These are phyloP conservation scores for Anolis apletophallus DNA, from an alignment of 2,797 vertebrate genomes.

Conservation along the genomic window DNA sequence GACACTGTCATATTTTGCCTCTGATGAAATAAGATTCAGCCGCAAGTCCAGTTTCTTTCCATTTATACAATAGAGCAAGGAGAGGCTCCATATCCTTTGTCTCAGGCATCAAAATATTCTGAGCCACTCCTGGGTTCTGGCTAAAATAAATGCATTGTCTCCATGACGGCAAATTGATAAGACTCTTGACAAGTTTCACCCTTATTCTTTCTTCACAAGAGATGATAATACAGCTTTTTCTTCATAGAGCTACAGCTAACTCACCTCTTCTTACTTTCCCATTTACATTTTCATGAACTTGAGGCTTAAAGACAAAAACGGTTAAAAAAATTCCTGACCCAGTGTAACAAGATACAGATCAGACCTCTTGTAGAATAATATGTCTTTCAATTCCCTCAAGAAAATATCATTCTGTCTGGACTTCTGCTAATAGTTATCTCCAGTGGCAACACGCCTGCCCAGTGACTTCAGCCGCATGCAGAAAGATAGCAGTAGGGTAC, in stretches of 20 bases:
- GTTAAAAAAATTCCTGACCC: not conserved
- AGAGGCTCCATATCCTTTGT: not conserved
- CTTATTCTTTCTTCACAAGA: not conserved
- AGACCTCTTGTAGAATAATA: conserved; percentile 38
- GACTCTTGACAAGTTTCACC: conserved; percentile 11
- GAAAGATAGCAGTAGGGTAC: conserved; percentile 24
- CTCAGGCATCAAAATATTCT: not conserved
- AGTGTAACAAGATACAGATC: conserved; percentile 18
- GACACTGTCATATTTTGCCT: not conserved
- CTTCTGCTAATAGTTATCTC: conserved; percentile 25
- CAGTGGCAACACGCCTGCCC: not conserved
- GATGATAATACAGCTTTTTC: not conserved
- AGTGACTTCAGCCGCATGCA: conserved; percentile 27
- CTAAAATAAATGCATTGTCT: not conserved
- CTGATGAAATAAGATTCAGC: not conserved
- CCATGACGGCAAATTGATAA: not conserved
- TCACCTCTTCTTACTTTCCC: conserved; percentile 7
- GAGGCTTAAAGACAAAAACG: conserved; percentile 28
- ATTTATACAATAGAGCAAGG: not conserved
- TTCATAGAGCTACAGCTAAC: conserved; percentile 3
- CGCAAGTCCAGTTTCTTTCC: not conserved
- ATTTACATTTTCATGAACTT: conserved; percentile 26
- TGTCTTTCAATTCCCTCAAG: conserved; percentile 42
- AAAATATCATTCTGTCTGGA: not conserved
- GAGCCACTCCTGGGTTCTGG: not conserved